These are phyloP conservation scores for Larimichthys crocea DNA, from an alignment of 2,113 vertebrate species.

Conservation along the genomic window DNA sequence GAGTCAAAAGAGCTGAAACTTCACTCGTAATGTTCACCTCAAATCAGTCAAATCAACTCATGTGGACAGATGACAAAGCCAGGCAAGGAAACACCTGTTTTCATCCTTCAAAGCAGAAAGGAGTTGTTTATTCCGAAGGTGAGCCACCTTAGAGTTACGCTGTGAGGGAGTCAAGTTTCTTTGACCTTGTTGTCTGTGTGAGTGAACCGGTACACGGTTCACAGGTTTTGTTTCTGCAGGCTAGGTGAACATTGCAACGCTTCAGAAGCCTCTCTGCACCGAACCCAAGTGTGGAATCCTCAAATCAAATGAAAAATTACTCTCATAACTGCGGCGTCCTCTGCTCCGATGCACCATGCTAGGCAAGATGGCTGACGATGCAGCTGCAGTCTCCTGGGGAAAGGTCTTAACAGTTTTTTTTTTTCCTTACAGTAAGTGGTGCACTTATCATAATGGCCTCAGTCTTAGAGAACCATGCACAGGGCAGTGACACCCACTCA, in stretches of 20 bases:
- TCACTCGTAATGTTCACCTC: neutral
- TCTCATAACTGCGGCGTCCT: neutral
- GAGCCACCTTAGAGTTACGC: constrained; percentile 1
- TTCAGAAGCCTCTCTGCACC: constrained; percentile 30
- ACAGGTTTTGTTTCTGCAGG: constrained; percentile 62
- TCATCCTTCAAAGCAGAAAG: constrained; percentile 12
- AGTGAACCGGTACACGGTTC: constrained; percentile 59
- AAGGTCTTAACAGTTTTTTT: neutral
- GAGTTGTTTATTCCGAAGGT: constrained; percentile 37
- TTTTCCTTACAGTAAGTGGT: neutral
- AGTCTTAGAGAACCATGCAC: constrained; percentile 7
- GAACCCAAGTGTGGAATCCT: constrained; percentile 42
- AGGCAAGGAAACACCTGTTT: neutral
- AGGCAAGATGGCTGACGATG: constrained; percentile 45
- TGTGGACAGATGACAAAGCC: neutral
- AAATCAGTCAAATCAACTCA: constrained; percentile 1
- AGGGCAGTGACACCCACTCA: neutral
- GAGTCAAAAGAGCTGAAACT: neutral
- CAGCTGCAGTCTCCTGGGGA: constrained; percentile 20
- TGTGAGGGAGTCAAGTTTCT: constrained; percentile 29
- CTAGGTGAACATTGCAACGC: constrained; percentile 35
- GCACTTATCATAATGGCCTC: constrained; percentile 5
- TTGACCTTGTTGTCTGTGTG: constrained; percentile 56
- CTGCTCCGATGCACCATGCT: constrained; percentile 19
- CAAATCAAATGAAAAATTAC: constrained; percentile 64